A percentile compares a stretch with the other conserved stretches of the same genome.
Evolutionary conservation across 2,113 vertebrate species (phyloP).

Genomic region (Rana temporaria): DNA sequence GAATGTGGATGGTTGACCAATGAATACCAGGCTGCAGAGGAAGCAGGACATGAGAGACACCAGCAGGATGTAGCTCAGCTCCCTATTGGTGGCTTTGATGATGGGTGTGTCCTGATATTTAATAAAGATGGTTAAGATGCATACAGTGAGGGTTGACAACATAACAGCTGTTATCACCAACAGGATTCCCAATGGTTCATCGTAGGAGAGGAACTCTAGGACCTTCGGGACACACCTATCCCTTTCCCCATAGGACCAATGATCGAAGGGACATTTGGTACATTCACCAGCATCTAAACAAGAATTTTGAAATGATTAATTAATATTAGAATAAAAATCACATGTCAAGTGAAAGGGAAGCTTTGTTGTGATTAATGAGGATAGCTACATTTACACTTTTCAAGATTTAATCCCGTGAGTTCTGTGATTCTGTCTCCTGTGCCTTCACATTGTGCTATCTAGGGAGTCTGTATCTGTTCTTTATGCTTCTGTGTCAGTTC

Average conservation of each 20-base stretch:
- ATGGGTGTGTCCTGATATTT: conserved; percentile 50
- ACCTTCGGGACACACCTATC: conserved; percentile 44
- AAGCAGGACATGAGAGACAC: conserved; percentile 52
- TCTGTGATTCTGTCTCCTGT: neutral
- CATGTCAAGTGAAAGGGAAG: too few relatives aligned
- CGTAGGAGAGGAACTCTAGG: conserved; percentile 44
- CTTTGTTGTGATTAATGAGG: too few relatives aligned
- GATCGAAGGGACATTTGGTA: conserved; percentile 16
- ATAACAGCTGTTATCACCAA: neutral
- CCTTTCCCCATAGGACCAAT: conserved; percentile 38
- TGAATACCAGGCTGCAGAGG: conserved; percentile 40
- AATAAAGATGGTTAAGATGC: conserved; percentile 38
- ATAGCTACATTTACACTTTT: too few relatives aligned
- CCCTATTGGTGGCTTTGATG: conserved; percentile 53
- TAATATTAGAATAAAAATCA: too few relatives aligned
- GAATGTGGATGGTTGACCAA: conserved; percentile 66
- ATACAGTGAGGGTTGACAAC: conserved; percentile 17
- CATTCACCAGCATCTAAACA: conserved; percentile 28
- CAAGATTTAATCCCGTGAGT: too few relatives aligned
- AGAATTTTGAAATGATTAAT: neutral
- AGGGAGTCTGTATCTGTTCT: neutral
- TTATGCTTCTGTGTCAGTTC: too few relatives aligned
- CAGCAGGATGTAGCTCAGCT: conserved; percentile 54
- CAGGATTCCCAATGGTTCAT: conserved; percentile 48
- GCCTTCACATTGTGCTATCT: neutral